Conservation (phyloP, 2,113 vertebrate genomes). For the Peromyscus polionotus region DNA sequence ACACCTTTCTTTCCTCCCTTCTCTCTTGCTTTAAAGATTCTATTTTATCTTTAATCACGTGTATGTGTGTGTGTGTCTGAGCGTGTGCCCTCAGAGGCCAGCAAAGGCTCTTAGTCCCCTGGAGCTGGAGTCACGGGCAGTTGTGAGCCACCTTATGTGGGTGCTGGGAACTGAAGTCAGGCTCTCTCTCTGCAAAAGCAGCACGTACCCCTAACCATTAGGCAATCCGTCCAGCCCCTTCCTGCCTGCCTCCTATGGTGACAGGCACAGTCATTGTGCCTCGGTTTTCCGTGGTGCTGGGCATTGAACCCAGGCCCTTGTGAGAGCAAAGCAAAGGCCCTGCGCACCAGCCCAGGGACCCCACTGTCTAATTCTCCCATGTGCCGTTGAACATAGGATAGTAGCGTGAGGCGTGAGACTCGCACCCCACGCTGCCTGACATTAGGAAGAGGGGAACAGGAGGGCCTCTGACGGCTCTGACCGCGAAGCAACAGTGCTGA, state of each 20-base stretch:
- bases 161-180: not conserved
- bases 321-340: not conserved
- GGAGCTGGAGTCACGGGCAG: not conserved
- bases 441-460: not conserved
- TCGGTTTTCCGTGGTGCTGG: not conserved
- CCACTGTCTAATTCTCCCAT: not conserved
- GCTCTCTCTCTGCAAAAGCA: not conserved
- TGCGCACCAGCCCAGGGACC: not conserved
- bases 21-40: not conserved
- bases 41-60: not conserved
- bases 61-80: too few species aligned
- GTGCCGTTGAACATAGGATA: not conserved
- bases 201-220: not conserved
- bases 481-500: not conserved
- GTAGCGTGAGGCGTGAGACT: too few species aligned
- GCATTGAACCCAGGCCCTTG: not conserved
- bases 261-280: too few species aligned
- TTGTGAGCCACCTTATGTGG: not conserved
- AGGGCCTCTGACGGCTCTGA: not conserved
- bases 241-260: not conserved
- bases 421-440: not conserved
- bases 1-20: too few species aligned
- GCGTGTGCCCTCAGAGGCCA: not conserved
- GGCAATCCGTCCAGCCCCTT: not conserved
- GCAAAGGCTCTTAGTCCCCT: not conserved